Base-by-base conservation (phyloP, 2,113 vertebrate genomes). In the Oreotrochilus melanogaster region DNA sequence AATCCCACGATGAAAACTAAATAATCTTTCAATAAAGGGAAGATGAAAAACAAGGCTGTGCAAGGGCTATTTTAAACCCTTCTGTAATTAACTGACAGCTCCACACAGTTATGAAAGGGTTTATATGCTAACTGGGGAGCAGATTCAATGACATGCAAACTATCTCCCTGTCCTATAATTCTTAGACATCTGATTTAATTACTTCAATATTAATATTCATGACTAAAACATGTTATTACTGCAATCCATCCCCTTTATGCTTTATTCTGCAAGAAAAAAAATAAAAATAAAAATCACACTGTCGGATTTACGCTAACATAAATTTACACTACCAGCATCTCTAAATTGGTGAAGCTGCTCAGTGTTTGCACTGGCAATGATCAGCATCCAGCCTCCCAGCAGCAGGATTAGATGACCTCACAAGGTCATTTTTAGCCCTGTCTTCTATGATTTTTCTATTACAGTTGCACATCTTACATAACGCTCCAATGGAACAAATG, bases 341-440 rank as follows among this genome's bases (percentile, higher is more conserved):
- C 54, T 21, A 3, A 16, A 28, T 1, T 11, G 24, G 39, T 25
- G 31, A 78, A 45, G 74, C 61, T 64, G 54, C 58, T 75, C 74
- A 18, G 58, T 7, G n/a, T 17, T 74, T 39, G 31, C 4, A 0
- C 70, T 23, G 43, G 72, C 58, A 39, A 39, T 11, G 11, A 39
- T 39, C 39, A 75, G 78, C 0, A 0, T 14, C 74, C 90, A 75
- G 37, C 7, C 62, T 43, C 67, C 64, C 45, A 3, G 8, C 22
- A 5, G 78, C 74, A 65, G 82, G 33, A 83, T 16, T 16, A 53
- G 47, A 43, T 0, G 7, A 90, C 86, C 33, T 95, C 71, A 2
- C 3, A 94, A 96, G 88, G 92, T 73, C 88, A 51, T 51, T 83
- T 88, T 79, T 66, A 88, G 94, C 79, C 92, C 78, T 83, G 86